phyloP scores from a whole-genome alignment of 2,888 invertebrate species.

The Cyaniris semiargus region DNA sequence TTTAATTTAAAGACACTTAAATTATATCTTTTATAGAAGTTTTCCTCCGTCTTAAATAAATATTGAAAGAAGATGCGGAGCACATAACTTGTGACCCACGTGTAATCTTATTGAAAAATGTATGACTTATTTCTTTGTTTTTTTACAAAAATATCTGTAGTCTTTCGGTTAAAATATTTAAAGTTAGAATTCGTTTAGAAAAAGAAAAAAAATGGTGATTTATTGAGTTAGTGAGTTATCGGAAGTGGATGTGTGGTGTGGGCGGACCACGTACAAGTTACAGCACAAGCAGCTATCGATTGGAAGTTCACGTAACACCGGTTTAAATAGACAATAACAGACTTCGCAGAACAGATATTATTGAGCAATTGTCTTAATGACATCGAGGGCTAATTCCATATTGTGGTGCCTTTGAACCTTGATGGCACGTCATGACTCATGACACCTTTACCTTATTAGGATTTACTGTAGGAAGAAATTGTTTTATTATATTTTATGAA shows the following conservation, averaged over 20 bases:
- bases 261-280: conserved; percentile 31
- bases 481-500: too few species aligned
- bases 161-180: too few species aligned
- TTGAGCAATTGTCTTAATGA: not conserved
- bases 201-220: not conserved
- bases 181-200: not conserved
- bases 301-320: conserved; percentile 46
- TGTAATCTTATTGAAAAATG: too few species aligned
- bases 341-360: conserved; percentile 36
- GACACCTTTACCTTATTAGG: too few species aligned
- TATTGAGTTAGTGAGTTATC: not conserved
- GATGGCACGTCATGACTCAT: not conserved
- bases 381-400: not conserved
- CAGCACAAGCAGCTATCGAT: conserved; percentile 46
- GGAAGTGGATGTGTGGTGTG: conserved; percentile 28
- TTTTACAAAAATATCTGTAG: too few species aligned
- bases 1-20: not conserved
- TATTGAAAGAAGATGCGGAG: not conserved
- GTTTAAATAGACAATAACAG: conserved; percentile 50
- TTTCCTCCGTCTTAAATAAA: not conserved
- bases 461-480: too few species aligned
- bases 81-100: too few species aligned
- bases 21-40: not conserved
- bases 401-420: not conserved
- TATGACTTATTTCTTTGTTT: too few species aligned